Base-by-base conservation (phyloP, 2,888 invertebrate species). In the Lepidochrysops patricia region DNA sequence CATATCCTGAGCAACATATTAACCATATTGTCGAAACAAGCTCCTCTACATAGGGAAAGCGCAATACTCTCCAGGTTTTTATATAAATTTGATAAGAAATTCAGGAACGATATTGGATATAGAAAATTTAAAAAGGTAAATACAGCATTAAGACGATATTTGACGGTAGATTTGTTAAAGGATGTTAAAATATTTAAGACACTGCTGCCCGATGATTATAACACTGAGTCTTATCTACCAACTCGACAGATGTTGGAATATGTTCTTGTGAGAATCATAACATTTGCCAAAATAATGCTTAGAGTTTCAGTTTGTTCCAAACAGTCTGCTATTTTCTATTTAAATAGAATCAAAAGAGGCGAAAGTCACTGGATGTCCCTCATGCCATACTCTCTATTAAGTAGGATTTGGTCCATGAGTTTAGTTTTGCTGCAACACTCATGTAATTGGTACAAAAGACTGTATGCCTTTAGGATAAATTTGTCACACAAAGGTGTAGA, bases 231-330 rank as follows among this genome's bases (percentile, higher is more conserved):
- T 9, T 67, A 66, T 57, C 60, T 91, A 56, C 92, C 92, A n/a
- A 90, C 91, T 2, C 81, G 78, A 63, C 92, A 92, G 75, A 91
- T 91, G 90, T 67, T 92, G 9, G 80, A 92, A 69, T 92, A 89
- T 77, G 66, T 92, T 19, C 72, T 92, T 54, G 72, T 91, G 1
- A 83, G 88, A 68, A 75, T 90, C 2, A 89, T 92, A 67, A 80
- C 91, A 50, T 91, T 92, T 72, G 80, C 89, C 0, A 91, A 90
- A 70, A 73, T 92, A 15, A 89, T 92, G 84, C 67, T 81, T 34
- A 79, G 91, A 63, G 74, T 91, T 50, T 84, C 86, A 67, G 70
- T 84, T 5, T 86, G 84, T 63, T 82, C 91, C 0, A 85, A 80
- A 67, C 76, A 82, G 67, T 80, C 91, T 57, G 89, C 87, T 25